Evolutionary conservation across 2,888 invertebrate species (phyloP), one percentile per base, ranked within the genome.

Genomic region (Drosophila nigricruria): DNA sequence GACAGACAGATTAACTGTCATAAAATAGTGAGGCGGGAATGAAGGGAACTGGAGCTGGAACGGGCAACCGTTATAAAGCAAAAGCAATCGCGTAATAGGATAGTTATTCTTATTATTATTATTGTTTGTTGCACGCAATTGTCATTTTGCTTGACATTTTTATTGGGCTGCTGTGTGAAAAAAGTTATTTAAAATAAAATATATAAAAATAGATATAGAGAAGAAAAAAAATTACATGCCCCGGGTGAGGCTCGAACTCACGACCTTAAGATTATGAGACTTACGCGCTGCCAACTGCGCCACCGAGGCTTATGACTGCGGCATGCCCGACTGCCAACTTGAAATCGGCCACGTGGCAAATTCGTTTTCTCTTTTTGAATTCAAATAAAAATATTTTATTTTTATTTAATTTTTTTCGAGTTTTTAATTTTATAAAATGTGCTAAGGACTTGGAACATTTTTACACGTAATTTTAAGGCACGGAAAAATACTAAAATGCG

Each of bases 261-360:
- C 91, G 87, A 92, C 92, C 92, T 92, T 92, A 92, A 92, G 92
- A 92, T 92, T 92, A 92, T 92, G 92, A 92, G 92, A 92, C 92
- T 92, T 92, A 92, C 92, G 92, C 92, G 92, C 92, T 92, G 89
- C 92, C 92, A 87, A 92, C 92, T 92, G 92, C 92, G 92, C 92
- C 92, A 92, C 91, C 92, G 92, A 92, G 92, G 92, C 92, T 71
- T 73, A 82, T 71, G 64, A 27, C 40, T 58, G 25, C 25, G 1
- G n/a, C 9, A 6, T 14, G 68, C 18, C 45, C 49, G 36, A 61
- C 57, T 64, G 70, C 53, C 27, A 18, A 73, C 14, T 77, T 82
- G 20, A 76, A 2, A 52, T 27, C 40, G 27, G 80, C 80, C 70
- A 82, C 82, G 82, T 88, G 76, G 85, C 85, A 14, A 3, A 14